These are phyloP conservation scores for Porphyrio hochstetteri DNA, from an alignment of 2,113 vertebrate genomes.

Conservation along the genomic window DNA sequence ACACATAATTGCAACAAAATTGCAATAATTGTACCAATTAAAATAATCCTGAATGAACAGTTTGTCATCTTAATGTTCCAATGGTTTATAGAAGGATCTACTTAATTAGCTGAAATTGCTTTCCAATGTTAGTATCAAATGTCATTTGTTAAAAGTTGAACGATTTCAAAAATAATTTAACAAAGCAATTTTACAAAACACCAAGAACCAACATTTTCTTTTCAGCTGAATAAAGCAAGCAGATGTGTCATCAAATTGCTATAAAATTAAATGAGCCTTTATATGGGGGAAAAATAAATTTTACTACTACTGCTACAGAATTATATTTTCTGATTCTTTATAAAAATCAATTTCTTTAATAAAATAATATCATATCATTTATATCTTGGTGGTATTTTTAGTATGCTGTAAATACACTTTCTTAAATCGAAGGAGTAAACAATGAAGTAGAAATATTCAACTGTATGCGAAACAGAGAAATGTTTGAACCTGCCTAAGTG, in stretches of 20 bases:
- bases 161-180: slow-evolving; percentile 87
- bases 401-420: slow-evolving; percentile 67
- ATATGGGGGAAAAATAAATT: slow-evolving; percentile 79
- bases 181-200: slow-evolving; percentile 84
- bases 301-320: slow-evolving; percentile 77
- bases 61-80: slow-evolving; percentile 97
- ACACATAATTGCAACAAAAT: slow-evolving; percentile 96
- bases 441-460: slow-evolving; percentile 19
- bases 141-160: slow-evolving; percentile 92
- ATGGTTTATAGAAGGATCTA: slow-evolving; percentile 90
- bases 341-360: slow-evolving; percentile 76
- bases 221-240: slow-evolving; percentile 82
- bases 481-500: neutral
- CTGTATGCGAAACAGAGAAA: neutral
- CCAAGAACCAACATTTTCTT: slow-evolving; percentile 82
- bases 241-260: slow-evolving; percentile 83
- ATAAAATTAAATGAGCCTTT: slow-evolving; percentile 86
- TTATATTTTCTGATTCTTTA: slow-evolving; percentile 74
- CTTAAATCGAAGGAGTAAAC: slow-evolving; percentile 59
- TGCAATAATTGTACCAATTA: slow-evolving; percentile 99
- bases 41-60: slow-evolving; percentile 97
- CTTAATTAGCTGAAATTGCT: slow-evolving; percentile 95
- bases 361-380: slow-evolving; percentile 73
- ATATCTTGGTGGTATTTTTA: slow-evolving; percentile 63
- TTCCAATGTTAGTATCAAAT: slow-evolving; percentile 91